phyloP scores from a whole-genome alignment of 1,140 invertebrate species.

The Achatina immaculata region DNA sequence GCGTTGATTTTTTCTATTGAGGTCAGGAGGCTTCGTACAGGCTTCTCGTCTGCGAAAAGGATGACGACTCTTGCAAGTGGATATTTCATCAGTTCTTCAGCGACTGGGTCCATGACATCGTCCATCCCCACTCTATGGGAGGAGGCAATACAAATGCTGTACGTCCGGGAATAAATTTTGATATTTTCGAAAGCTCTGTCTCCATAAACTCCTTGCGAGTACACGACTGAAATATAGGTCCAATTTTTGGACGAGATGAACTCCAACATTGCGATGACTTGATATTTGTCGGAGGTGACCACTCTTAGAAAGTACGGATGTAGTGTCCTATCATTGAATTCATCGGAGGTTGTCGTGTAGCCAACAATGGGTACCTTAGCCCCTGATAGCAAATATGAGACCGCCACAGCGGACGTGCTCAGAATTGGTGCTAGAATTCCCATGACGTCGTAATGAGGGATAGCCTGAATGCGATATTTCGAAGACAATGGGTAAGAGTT shows the following conservation, averaged over 20 bases:
- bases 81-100: neutral
- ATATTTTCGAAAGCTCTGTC: constrained; percentile 62
- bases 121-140: neutral
- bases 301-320: constrained; percentile 53
- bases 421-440: constrained; percentile 10
- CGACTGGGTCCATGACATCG: neutral
- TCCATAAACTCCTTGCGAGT: constrained; percentile 80
- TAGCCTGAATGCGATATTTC: neutral
- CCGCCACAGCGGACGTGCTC: constrained; percentile 64
- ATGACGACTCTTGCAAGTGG: constrained; percentile 4
- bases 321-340: constrained; percentile 42
- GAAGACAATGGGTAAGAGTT: neutral
- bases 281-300: constrained; percentile 60
- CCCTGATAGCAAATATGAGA: constrained; percentile 75
- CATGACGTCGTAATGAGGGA: constrained; percentile 11
- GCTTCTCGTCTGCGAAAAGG: neutral
- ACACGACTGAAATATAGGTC: constrained; percentile 80
- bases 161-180: neutral
- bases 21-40: neutral
- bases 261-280: constrained; percentile 79
- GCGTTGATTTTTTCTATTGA: neutral
- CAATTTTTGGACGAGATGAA: constrained; percentile 77
- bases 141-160: constrained; percentile 1
- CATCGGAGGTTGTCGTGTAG: constrained; percentile 44
- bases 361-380: constrained; percentile 77